These are phyloP conservation scores for Tholera decimalis DNA, from an alignment of 2,888 invertebrate genomes.

Conservation along the genomic window DNA sequence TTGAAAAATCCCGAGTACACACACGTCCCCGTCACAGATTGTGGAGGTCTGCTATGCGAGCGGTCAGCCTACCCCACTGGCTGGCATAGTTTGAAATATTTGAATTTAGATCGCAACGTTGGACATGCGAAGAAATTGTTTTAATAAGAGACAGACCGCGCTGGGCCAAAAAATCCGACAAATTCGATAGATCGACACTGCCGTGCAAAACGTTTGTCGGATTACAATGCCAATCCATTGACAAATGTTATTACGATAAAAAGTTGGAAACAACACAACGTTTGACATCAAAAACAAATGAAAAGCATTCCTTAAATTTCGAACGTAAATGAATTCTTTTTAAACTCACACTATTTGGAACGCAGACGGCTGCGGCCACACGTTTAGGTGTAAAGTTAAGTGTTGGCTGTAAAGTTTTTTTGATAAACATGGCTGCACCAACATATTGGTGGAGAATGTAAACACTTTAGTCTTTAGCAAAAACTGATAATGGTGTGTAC, in stretches of 20 bases:
- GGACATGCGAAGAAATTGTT: too few relatives aligned
- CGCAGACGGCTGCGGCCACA: background rate
- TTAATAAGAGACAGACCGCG: too few relatives aligned
- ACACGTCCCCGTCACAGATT: too few relatives aligned
- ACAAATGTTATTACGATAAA: conserved; percentile 9
- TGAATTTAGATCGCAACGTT: too few relatives aligned
- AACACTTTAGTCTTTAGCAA: conserved; percentile 32
- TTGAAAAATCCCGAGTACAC: too few relatives aligned
- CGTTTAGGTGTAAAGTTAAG: conserved; percentile 26
- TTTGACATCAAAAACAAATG: conserved; percentile 43
- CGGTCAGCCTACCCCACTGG: too few relatives aligned
- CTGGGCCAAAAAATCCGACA: too few relatives aligned
- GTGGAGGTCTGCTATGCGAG: too few relatives aligned
- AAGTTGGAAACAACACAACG: background rate
- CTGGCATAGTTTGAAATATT: too few relatives aligned
- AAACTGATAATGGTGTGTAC: conserved; percentile 18
- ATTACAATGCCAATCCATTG: too few relatives aligned
- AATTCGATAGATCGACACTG: too few relatives aligned
- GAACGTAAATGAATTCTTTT: conserved; percentile 58
- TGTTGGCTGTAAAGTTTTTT: conserved; percentile 27
- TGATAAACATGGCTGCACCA: conserved; percentile 32
- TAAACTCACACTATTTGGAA: conserved; percentile 38
- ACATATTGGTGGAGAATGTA: conserved; percentile 34
- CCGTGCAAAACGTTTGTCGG: too few relatives aligned
- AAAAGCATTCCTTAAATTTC: conserved; percentile 51